Conservation (phyloP, 64 coral and sea anemone genomes). For the Anthopleura sola region DNA sequence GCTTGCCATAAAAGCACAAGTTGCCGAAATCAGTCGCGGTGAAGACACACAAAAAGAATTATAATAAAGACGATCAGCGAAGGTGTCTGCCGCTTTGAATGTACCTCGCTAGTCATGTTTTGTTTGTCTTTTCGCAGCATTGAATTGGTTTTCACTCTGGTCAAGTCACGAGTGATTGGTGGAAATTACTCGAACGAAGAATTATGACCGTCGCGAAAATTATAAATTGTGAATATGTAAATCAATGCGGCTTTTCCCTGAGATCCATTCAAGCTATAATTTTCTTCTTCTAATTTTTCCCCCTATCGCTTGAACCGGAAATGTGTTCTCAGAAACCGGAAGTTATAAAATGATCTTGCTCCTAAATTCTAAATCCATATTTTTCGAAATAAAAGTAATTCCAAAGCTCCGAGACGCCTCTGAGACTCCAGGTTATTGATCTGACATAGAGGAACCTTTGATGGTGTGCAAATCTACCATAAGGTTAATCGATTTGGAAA, state of each 20-base stretch:
- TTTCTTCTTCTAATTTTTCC: conserved; percentile 13
- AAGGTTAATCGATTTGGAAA: conserved; percentile 20
- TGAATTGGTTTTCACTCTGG: not conserved
- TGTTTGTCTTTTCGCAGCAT: conserved; percentile 28
- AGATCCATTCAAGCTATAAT: conserved; percentile 11
- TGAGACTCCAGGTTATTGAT: not conserved
- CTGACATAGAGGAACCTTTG: not conserved
- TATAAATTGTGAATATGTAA: conserved; percentile 7
- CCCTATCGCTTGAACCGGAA: conserved; percentile 25
- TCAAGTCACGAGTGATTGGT: not conserved
- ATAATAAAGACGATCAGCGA: conserved; percentile 8
- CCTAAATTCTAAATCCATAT: not conserved
- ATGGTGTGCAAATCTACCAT: not conserved
- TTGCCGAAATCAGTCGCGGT: conserved; percentile 9
- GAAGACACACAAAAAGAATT: not conserved
- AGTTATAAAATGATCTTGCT: not conserved
- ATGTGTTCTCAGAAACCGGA: conserved; percentile 55
- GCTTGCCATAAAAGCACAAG: not conserved
- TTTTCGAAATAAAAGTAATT: not conserved
- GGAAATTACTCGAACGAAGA: not conserved
- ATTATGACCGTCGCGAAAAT: not conserved
- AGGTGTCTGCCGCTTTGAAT: conserved; percentile 2
- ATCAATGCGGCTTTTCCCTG: conserved; percentile 14
- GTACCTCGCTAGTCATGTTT: not conserved
- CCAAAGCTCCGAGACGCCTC: not conserved